A percentile compares a stretch with the other conserved stretches of the same genome.
Evolutionary conservation across 2,113 vertebrate genomes (phyloP).

Genomic region (Malaclemys terrapin): DNA sequence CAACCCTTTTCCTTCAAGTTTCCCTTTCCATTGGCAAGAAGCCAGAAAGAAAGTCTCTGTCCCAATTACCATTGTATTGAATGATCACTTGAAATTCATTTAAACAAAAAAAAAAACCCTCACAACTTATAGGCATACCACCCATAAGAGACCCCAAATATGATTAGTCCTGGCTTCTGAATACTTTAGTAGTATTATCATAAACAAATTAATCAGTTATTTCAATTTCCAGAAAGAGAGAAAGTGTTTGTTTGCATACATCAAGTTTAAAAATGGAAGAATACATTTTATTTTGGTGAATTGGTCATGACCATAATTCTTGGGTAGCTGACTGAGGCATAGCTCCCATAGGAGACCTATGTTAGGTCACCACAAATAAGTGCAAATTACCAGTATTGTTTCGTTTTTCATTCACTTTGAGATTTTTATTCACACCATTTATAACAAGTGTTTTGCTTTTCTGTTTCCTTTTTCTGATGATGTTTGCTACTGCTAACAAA

Average conservation of each 20-base stretch:
- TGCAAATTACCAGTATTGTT: conserved; percentile 7
- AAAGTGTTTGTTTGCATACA: not conserved
- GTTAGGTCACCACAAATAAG: not conserved
- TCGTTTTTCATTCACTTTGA: not conserved
- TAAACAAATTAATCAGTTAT: not conserved
- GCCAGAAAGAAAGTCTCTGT: not conserved
- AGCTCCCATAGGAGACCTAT: not conserved
- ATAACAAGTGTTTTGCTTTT: conserved; percentile 18
- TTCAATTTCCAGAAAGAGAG: not conserved
- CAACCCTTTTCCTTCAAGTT: not conserved
- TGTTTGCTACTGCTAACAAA: not conserved
- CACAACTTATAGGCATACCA: not conserved
- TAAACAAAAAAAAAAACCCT: not conserved
- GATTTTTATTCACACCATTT: not conserved
- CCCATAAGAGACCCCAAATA: not conserved
- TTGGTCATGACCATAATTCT: not conserved
- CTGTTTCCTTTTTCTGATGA: not conserved
- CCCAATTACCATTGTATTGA: not conserved
- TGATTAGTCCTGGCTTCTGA: not conserved
- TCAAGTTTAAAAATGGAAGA: not conserved
- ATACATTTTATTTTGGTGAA: not conserved
- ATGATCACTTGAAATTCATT: not conserved
- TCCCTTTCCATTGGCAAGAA: not conserved
- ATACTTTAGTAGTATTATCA: not conserved
- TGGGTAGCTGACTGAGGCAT: not conserved